Evolutionary conservation across 2,888 invertebrate species (phyloP).

Genomic region (Sepioteuthis lessoniana): DNA sequence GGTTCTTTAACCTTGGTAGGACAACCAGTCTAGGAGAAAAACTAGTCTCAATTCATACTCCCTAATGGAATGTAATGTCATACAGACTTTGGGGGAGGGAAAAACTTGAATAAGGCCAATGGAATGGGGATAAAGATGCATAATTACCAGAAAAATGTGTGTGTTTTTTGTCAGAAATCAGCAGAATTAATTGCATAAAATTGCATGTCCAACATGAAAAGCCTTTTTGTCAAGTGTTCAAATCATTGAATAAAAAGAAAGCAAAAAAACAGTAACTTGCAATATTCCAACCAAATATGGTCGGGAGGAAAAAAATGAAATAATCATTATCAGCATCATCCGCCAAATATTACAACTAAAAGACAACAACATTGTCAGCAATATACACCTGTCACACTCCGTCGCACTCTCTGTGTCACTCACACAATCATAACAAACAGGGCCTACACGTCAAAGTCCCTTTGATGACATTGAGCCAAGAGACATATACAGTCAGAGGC

Average conservation of each 20-base stretch:
- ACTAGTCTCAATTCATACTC: too few relatives aligned
- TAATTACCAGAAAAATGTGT: too few relatives aligned
- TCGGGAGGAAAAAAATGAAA: background rate
- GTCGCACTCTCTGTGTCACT: background rate
- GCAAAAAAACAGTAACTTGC: background rate
- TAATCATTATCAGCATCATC: background rate
- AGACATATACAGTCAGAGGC: constrained; percentile 1
- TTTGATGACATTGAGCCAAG: background rate
- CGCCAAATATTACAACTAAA: background rate
- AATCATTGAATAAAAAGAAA: background rate
- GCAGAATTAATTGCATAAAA: background rate
- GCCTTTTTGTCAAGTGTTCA: background rate
- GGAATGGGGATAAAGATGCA: too few relatives aligned
- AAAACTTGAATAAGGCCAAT: too few relatives aligned
- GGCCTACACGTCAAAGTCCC: background rate
- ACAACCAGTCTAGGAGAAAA: too few relatives aligned
- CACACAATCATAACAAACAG: background rate
- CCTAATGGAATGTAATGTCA: too few relatives aligned
- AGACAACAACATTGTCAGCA: background rate
- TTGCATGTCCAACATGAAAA: background rate
- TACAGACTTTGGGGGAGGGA: too few relatives aligned
- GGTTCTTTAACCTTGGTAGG: too few relatives aligned
- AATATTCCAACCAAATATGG: background rate
- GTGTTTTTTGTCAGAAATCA: too few relatives aligned
- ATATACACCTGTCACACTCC: background rate